These are phyloP conservation scores for Polyommatus iphigenia DNA, from an alignment of 2,888 invertebrate genomes.

Conservation along the genomic window DNA sequence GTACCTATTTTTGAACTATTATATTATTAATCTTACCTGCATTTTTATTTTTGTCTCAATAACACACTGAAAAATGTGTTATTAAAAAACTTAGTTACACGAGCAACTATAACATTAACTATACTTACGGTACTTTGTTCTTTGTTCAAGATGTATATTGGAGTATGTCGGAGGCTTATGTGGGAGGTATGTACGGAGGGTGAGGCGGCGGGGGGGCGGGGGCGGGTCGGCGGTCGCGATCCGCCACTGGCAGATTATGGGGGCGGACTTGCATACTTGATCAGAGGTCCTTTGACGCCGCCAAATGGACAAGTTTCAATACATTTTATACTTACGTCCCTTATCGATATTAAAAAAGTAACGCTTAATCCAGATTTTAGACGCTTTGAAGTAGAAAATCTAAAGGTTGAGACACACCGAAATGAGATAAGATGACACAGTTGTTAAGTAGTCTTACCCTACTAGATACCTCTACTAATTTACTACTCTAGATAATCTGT, in stretches of 20 bases:
- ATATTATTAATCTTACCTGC: too few relatives aligned
- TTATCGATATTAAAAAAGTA: not conserved
- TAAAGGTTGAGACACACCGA: not conserved
- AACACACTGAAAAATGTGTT: too few relatives aligned
- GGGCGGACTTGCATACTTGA: constrained; percentile 73
- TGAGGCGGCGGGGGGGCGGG: constrained; percentile 67
- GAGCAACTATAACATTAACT: not conserved
- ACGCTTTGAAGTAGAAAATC: not conserved
- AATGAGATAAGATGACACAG: not conserved
- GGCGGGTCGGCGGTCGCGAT: constrained; percentile 50
- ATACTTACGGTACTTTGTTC: not conserved
- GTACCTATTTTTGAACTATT: too few relatives aligned
- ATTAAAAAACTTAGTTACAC: too few relatives aligned
- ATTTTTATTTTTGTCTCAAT: too few relatives aligned
- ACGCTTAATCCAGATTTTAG: not conserved
- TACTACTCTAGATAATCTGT: not conserved
- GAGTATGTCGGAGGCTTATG: constrained; percentile 27
- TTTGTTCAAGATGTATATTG: not conserved
- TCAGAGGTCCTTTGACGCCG: constrained; percentile 57
- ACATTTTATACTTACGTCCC: not conserved
- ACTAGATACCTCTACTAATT: not conserved
- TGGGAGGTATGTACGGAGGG: constrained; percentile 29
- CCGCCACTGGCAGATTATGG: constrained; percentile 64
- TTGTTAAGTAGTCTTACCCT: not conserved
- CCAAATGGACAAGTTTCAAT: constrained; percentile 28